Percentiles rank a stretch among this genome's conserved stretches.
Evolutionary conservation across 2,113 vertebrate species (phyloP).

Genomic region (Zapus hudsonius): DNA sequence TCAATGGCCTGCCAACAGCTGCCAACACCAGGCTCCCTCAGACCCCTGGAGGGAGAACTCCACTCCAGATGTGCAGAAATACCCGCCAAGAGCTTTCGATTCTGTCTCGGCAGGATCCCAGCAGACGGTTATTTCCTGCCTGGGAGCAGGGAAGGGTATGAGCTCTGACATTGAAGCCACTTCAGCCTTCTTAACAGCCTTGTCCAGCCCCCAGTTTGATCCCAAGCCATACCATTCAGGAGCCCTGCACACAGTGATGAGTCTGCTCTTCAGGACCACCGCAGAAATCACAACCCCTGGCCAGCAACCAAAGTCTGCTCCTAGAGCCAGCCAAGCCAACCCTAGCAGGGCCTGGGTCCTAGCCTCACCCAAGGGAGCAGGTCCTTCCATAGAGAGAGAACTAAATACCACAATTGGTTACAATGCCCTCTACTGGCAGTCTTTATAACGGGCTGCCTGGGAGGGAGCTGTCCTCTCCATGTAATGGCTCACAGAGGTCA

Average conservation of each 20-base stretch:
- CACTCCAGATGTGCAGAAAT: constrained; percentile 62
- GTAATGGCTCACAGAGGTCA: not conserved
- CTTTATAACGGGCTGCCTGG: not conserved
- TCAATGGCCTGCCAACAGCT: not conserved
- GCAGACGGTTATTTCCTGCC: constrained; percentile 48
- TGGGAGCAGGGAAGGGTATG: not conserved
- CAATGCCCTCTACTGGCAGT: not conserved
- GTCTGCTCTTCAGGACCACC: not conserved
- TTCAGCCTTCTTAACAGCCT: not conserved
- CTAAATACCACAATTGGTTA: not conserved
- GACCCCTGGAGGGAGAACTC: not conserved
- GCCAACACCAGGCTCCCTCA: not conserved
- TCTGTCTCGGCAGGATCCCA: constrained; percentile 14
- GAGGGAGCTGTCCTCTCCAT: not conserved
- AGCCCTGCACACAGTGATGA: not conserved
- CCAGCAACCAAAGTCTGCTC: not conserved
- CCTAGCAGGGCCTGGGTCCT: not conserved
- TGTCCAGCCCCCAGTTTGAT: not conserved
- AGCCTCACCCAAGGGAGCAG: not conserved
- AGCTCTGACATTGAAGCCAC: not conserved
- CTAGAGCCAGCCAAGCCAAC: fast-evolving
- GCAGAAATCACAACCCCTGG: not conserved
- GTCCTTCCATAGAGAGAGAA: no score
- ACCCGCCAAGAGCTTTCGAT: constrained; percentile 23
- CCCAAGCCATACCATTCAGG: not conserved